Percentiles rank a stretch among this genome's conserved stretches.
phyloP scores from a whole-genome alignment of 2,113 vertebrate genomes.

The Cercocebus atys region DNA sequence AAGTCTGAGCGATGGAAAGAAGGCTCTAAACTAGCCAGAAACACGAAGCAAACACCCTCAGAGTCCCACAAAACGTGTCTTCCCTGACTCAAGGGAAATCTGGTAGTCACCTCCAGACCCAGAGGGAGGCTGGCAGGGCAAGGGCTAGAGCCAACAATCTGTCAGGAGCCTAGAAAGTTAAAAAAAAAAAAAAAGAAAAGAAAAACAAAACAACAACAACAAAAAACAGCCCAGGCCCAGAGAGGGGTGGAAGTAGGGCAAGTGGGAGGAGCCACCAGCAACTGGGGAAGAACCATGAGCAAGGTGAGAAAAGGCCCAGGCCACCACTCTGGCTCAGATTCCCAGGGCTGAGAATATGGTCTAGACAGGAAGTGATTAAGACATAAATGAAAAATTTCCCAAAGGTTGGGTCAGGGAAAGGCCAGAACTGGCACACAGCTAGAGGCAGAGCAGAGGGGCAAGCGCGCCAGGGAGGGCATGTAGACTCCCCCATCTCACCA shows the following conservation, averaged over 20 bases:
- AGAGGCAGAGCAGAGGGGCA: slow-evolving; percentile 62
- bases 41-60: background rate
- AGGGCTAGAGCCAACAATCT: background rate
- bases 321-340: background rate
- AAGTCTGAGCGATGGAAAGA: background rate
- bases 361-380: slow-evolving; percentile 89
- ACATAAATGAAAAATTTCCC: slow-evolving; percentile 79
- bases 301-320: slow-evolving; percentile 58
- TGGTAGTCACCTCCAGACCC: background rate
- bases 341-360: slow-evolving; percentile 68
- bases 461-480: slow-evolving; percentile 22
- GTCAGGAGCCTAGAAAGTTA: background rate
- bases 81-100: background rate
- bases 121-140: background rate
- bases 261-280: background rate
- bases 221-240: background rate
- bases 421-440: slow-evolving; percentile 77
- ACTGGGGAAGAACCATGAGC: background rate
- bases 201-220: background rate
- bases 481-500: background rate
- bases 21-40: background rate
- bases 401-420: slow-evolving; percentile 83
- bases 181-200: too few relatives aligned
- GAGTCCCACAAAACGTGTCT: background rate
- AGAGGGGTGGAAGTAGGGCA: background rate